Base-by-base conservation (phyloP, 2,888 invertebrate genomes). In the Stratiomys singularior region DNA sequence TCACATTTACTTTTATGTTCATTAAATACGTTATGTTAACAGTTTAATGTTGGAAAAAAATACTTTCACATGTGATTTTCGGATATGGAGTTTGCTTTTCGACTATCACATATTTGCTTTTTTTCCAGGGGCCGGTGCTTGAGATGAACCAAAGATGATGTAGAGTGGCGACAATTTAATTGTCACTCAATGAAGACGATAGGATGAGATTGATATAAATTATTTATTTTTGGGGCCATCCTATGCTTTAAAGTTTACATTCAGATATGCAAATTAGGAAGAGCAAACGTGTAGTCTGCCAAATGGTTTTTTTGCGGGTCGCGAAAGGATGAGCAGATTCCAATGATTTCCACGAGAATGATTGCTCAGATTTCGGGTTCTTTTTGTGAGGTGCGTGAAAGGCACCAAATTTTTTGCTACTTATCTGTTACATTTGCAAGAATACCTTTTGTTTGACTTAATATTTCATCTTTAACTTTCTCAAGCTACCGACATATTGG, bases 1-100 rank as follows among this genome's bases (percentile, higher is more conserved):
- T n/a, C 30, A 64, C 27, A 30, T 30, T 64, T 30, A 18, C 64
- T 64, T 64, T 27, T 27, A 30, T 15, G 30, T 64, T 18, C 64
- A 64, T 30, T 30, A 64, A 64, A 60, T 60, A 37, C 37, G 13
- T 60, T 60, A 18, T 60, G 23, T 60, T 60, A 25, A 25, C 58
- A 60, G 11, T 52, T 9, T 23, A 18, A 60, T 21, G 58, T 60
- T 25, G 58, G 18, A 60, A 25, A 60, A 56, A 60, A 52, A 52
- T 18, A 52, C 52, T 52, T 52, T 52, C 52, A 52, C 18, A 18
- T 18, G 52, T 18, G 15, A n/a, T 18, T 18, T 13, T 13, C 15
- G 7, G 2, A 52, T 4, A 52, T 52, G 18, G 52, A 25, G 58
- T 60, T 60, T 60, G 25, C 58, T 60, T 60, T 23, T 5, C 2